phyloP scores from a whole-genome alignment of 2,113 vertebrate species.

The Dascyllus trimaculatus region DNA sequence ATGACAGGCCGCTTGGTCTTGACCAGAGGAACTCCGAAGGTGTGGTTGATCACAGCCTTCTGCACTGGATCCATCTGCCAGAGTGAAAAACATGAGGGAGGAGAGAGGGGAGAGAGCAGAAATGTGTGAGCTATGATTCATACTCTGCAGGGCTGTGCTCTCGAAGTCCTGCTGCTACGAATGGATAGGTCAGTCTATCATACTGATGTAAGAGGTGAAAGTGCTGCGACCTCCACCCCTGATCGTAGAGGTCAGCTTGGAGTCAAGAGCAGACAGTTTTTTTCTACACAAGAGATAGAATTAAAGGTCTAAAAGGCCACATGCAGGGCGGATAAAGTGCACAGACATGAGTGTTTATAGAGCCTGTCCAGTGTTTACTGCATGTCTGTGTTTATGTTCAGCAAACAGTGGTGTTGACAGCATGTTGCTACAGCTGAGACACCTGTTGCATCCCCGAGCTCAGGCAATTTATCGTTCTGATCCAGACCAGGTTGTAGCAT shows the following conservation, averaged over 20 bases:
- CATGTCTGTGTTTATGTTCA: slow-evolving; percentile 19
- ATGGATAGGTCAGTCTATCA: slow-evolving; percentile 48
- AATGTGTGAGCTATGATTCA: slow-evolving; percentile 47
- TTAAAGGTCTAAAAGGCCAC: background rate
- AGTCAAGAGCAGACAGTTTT: slow-evolving; percentile 7
- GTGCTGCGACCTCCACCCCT: background rate
- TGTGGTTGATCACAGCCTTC: slow-evolving; percentile 94
- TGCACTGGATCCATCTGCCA: slow-evolving; percentile 95
- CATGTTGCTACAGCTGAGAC: slow-evolving; percentile 47
- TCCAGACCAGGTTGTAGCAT: slow-evolving; percentile 22
- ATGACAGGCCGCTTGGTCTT: slow-evolving; percentile 93
- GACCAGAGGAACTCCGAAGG: slow-evolving; percentile 90
- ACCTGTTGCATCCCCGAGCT: slow-evolving; percentile 29
- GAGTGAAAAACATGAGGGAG: slow-evolving; percentile 39
- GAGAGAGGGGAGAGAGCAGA: slow-evolving; percentile 17
- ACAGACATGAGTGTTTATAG: slow-evolving; percentile 9
- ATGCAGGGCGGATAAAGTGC: background rate
- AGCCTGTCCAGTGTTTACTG: slow-evolving; percentile 1
- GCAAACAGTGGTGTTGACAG: slow-evolving; percentile 43
- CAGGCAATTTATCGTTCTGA: slow-evolving; percentile 27
- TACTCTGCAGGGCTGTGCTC: slow-evolving; percentile 3
- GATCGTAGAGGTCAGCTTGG: background rate
- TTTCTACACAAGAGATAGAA: background rate
- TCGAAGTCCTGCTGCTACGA: slow-evolving; percentile 13
- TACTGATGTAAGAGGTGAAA: slow-evolving; percentile 28